Evolutionary conservation across 2,888 invertebrate species (phyloP).

Genomic region (Omphaloscelis lunosa): DNA sequence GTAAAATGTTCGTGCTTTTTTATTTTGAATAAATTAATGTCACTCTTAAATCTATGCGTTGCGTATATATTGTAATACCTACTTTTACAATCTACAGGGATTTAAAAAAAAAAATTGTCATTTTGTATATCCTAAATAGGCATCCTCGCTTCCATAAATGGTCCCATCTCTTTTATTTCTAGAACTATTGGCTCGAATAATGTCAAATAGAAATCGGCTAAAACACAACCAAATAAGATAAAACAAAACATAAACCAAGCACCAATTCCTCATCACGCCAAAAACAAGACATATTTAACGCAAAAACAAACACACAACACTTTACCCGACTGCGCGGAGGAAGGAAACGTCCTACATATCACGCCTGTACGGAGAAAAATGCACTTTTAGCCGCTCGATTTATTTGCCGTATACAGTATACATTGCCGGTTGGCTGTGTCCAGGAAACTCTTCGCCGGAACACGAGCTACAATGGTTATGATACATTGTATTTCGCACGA

Average conservation of each 20-base stretch:
- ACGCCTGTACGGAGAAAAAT: conserved; percentile 70
- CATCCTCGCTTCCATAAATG: too few relatives aligned
- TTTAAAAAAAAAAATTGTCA: too few relatives aligned
- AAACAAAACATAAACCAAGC: neutral
- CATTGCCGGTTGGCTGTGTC: conserved; percentile 72
- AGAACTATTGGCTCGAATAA: neutral
- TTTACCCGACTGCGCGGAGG: conserved; percentile 66
- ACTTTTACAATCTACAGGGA: too few relatives aligned
- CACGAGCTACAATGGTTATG: conserved; percentile 83
- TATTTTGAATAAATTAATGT: too few relatives aligned
- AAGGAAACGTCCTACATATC: conserved; percentile 73
- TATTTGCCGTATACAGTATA: conserved; percentile 68
- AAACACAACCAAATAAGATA: neutral
- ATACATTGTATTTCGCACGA: conserved; percentile 84
- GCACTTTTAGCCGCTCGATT: conserved; percentile 73
- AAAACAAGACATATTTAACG: conserved; percentile 54
- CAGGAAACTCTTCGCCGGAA: conserved; percentile 75
- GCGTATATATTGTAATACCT: too few relatives aligned
- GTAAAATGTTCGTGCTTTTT: too few relatives aligned
- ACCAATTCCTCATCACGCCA: conserved; percentile 36
- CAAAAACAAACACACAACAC: conserved; percentile 62
- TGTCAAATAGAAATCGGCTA: neutral
- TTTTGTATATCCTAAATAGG: too few relatives aligned
- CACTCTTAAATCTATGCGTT: too few relatives aligned
- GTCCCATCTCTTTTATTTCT: neutral